A percentile compares a stretch with the other conserved stretches of the same genome.
phyloP scores from a whole-genome alignment of 2,113 vertebrate genomes.

The Petrocephalus microphthalmus region DNA sequence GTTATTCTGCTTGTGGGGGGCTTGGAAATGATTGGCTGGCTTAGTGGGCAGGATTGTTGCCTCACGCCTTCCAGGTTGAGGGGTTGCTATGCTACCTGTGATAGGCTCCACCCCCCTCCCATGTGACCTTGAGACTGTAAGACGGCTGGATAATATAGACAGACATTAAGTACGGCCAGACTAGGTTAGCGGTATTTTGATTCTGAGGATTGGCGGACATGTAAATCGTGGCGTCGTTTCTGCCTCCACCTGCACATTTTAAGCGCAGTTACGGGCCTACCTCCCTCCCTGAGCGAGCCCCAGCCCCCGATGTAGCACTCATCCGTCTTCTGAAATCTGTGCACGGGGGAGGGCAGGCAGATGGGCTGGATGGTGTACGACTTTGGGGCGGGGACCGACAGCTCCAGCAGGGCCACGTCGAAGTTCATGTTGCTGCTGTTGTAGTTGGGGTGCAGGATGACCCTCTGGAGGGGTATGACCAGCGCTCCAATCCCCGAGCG shows the following conservation, averaged over 20 bases:
- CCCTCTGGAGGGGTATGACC: conserved; percentile 70
- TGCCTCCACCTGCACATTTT: not conserved
- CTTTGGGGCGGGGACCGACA: conserved; percentile 58
- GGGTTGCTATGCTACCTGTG: not conserved
- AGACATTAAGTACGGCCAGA: not conserved
- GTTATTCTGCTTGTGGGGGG: not conserved
- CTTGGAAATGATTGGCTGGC: not conserved
- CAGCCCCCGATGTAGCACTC: conserved; percentile 88
- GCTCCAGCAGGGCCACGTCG: conserved; percentile 80
- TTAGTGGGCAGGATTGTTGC: not conserved
- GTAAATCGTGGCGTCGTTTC: not conserved
- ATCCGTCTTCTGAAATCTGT: conserved; percentile 61
- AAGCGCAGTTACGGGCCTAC: conserved; percentile 37
- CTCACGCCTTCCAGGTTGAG: not conserved
- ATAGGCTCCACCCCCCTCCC: not conserved
- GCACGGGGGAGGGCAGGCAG: conserved; percentile 73
- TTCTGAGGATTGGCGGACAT: not conserved
- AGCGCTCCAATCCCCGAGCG: conserved; percentile 65
- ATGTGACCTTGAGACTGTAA: not conserved
- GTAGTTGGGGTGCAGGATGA: conserved; percentile 79
- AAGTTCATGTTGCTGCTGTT: conserved; percentile 81
- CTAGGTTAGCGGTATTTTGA: not conserved
- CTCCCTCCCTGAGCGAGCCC: conserved; percentile 72
- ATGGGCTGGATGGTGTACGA: conserved; percentile 73
- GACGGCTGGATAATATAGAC: not conserved